Conservation (phyloP, 92 coral and sea anemone species). For the Diadumene lineata region DNA sequence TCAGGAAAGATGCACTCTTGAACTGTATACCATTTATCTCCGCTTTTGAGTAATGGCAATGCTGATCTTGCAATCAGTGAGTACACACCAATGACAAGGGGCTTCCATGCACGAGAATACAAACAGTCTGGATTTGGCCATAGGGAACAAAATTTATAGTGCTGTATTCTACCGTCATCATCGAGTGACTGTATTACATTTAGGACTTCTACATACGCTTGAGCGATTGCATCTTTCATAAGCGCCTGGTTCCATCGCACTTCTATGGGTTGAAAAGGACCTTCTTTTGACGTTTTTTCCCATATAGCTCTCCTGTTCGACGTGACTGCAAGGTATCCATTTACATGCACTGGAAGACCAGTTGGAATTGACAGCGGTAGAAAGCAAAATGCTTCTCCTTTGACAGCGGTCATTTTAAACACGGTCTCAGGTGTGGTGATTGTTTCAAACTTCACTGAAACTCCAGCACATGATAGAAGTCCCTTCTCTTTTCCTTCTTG, state of each 20-base stretch:
- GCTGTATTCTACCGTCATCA: constrained; percentile 33
- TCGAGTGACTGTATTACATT: constrained; percentile 41
- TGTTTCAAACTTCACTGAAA: constrained; percentile 37
- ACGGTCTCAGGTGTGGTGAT: not conserved
- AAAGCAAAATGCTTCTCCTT: constrained; percentile 70
- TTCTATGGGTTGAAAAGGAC: constrained; percentile 35
- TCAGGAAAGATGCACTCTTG: constrained; percentile 57
- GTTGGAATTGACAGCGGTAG: constrained; percentile 76
- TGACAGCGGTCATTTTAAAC: not conserved
- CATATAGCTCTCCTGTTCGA: constrained; percentile 65
- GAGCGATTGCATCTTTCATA: constrained; percentile 39
- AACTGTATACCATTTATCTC: constrained; percentile 52
- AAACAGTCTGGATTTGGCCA: constrained; percentile 79
- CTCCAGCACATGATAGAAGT: constrained; percentile 79
- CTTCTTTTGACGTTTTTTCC: constrained; percentile 63
- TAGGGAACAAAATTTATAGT: constrained; percentile 46
- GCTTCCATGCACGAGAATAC: constrained; percentile 64
- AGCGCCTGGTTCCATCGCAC: constrained; percentile 55
- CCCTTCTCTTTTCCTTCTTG: constrained; percentile 20
- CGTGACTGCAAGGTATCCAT: constrained; percentile 76
- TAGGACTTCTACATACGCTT: constrained; percentile 65
- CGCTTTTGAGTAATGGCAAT: constrained; percentile 52
- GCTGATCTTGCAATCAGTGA: constrained; percentile 48
- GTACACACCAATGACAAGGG: constrained; percentile 65
- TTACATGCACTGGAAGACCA: constrained; percentile 78